phyloP scores from a whole-genome alignment of 53 echinoderm and acorn worm species.

The Hippasteria phrygiana region DNA sequence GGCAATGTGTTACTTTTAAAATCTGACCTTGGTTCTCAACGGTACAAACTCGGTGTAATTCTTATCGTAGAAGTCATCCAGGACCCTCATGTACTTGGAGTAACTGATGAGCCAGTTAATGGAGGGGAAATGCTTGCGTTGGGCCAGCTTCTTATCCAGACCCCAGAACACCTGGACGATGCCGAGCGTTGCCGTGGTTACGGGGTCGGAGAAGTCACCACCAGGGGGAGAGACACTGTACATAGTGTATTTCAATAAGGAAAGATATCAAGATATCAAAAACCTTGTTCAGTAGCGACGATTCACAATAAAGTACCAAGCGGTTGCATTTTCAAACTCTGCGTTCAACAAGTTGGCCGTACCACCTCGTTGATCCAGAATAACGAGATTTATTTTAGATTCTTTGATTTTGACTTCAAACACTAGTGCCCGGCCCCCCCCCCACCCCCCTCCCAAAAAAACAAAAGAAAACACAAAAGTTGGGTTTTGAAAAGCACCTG shows the following conservation, averaged over 20 bases:
- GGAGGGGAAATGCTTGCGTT: conserved; percentile 97
- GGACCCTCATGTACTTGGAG: conserved; percentile 94
- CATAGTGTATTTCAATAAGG: conserved; percentile 37
- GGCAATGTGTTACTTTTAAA: neutral
- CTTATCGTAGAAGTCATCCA: conserved; percentile 99
- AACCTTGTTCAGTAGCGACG: too few species aligned
- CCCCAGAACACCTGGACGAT: conserved; percentile 99
- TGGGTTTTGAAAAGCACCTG: neutral
- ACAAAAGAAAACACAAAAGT: too few species aligned
- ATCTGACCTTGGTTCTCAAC: conserved; percentile 89
- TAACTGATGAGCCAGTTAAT: conserved; percentile 99
- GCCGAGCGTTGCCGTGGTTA: conserved; percentile 98
- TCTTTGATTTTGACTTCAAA: too few species aligned
- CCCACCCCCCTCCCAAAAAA: too few species aligned
- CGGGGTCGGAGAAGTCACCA: conserved; percentile 99
- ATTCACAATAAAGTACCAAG: too few species aligned
- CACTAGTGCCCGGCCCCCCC: too few species aligned
- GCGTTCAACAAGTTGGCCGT: too few species aligned
- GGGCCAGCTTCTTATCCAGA: conserved; percentile 96
- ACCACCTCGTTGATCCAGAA: too few species aligned
- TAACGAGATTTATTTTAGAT: too few species aligned
- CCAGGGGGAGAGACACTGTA: conserved; percentile 97
- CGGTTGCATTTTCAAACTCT: too few species aligned
- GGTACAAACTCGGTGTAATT: conserved; percentile 98
- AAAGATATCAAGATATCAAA: neutral